Evolutionary conservation across 2,888 invertebrate species (phyloP).

Genomic region (Cephus pygmeus): DNA sequence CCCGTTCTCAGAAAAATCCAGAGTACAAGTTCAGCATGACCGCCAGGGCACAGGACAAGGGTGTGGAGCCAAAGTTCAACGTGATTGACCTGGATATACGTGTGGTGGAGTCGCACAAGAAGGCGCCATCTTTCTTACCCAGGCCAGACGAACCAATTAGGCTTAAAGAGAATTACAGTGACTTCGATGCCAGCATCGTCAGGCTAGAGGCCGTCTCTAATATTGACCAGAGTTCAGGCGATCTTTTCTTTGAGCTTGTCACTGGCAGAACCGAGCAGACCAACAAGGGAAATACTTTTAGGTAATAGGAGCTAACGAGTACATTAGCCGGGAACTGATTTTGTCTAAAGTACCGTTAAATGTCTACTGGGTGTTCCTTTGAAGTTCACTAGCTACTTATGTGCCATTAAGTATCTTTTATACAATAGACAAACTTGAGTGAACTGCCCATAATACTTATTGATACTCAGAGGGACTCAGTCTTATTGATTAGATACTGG

Average conservation of each 20-base stretch:
- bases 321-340: no score
- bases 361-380: background rate
- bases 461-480: background rate
- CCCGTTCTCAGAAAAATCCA: slow-evolving; percentile 69
- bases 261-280: slow-evolving; percentile 88
- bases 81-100: slow-evolving; percentile 84
- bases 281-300: slow-evolving; percentile 79
- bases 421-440: background rate
- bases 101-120: slow-evolving; percentile 89
- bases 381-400: background rate
- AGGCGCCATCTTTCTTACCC: slow-evolving; percentile 80
- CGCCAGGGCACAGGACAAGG: slow-evolving; percentile 84
- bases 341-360: background rate
- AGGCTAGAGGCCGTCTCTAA: slow-evolving; percentile 82
- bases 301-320: slow-evolving; percentile 35
- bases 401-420: background rate
- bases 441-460: background rate
- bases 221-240: slow-evolving; percentile 77
- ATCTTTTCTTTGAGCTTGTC: slow-evolving; percentile 81
- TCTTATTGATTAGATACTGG: background rate
- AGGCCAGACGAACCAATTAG: slow-evolving; percentile 73
- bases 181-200: slow-evolving; percentile 78
- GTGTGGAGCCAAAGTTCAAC: slow-evolving; percentile 73
- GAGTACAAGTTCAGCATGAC: slow-evolving; percentile 77
- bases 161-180: slow-evolving; percentile 79